Conservation (phyloP, 2,113 vertebrate genomes). For the Etheostoma cragini region DNA sequence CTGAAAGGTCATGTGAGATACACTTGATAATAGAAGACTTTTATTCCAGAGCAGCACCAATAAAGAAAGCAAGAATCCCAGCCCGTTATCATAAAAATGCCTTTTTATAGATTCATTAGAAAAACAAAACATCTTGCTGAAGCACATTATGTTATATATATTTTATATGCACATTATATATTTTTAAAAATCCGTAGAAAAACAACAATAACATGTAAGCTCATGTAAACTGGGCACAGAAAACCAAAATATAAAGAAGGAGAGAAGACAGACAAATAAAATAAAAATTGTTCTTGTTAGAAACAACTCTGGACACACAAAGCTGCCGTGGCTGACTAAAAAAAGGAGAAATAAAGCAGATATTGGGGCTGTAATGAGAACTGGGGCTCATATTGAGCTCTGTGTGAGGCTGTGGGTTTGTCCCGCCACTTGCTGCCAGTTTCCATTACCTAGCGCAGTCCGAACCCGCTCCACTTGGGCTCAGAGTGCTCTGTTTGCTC, state of each 20-base stretch:
- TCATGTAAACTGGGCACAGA: not conserved
- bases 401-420: slow-evolving; percentile 58
- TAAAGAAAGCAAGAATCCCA: not conserved
- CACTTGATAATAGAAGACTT: not conserved
- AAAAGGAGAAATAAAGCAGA: slow-evolving; percentile 29
- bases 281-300: not conserved
- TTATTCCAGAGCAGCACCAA: not conserved
- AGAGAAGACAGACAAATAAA: not conserved
- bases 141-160: too few relatives aligned
- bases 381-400: slow-evolving; percentile 50
- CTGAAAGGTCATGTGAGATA: not conserved
- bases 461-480: slow-evolving; percentile 47
- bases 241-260: not conserved
- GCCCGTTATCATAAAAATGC: not conserved
- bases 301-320: slow-evolving; percentile 31
- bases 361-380: slow-evolving; percentile 51
- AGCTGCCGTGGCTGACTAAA: slow-evolving; percentile 20
- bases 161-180: not conserved
- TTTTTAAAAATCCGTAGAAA: not conserved
- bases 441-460: slow-evolving; percentile 70
- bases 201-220: not conserved
- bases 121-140: not conserved
- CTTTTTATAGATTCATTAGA: slow-evolving; percentile 18
- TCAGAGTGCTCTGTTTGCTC: slow-evolving; percentile 51
- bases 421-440: slow-evolving; percentile 63